Evolutionary conservation across 2,797 vertebrate species (phyloP).

Genomic region (Lepidocolaptes lacrymiger): DNA sequence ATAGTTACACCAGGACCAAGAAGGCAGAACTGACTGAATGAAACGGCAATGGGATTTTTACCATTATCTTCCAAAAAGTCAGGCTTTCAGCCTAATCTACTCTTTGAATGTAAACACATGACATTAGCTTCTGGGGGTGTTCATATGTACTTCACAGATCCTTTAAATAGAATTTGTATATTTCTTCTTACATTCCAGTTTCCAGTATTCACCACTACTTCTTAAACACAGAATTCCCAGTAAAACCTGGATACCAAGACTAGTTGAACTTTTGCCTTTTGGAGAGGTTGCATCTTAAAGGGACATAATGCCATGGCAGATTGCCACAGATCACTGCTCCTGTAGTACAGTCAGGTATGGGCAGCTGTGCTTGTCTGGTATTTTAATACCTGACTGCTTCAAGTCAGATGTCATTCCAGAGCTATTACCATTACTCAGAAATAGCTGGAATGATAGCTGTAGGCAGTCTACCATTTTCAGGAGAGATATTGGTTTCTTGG

Average conservation of each 20-base stretch:
- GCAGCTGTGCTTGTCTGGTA: slow-evolving; percentile 64
- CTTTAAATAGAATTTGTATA: not conserved
- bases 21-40: not conserved
- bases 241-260: not conserved
- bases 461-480: slow-evolving; percentile 56
- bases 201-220: not conserved
- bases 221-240: not conserved
- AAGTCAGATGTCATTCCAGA: slow-evolving; percentile 73
- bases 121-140: not conserved
- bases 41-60: not conserved
- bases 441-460: slow-evolving; percentile 62
- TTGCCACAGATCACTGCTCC: slow-evolving; percentile 49
- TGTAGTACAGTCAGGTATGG: slow-evolving; percentile 59
- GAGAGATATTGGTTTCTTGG: slow-evolving; percentile 49
- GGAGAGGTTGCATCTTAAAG: slow-evolving; percentile 20
- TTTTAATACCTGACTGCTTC: slow-evolving; percentile 71
- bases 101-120: not conserved
- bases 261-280: slow-evolving; percentile 66
- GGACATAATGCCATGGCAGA: slow-evolving; percentile 9
- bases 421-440: slow-evolving; percentile 63
- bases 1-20: not conserved
- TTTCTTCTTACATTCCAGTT: not conserved
- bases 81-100: not conserved
- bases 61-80: not conserved
- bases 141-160: not conserved